Evolutionary conservation across 1,140 invertebrate genomes (phyloP).

Genomic region (Papilio glaucus): DNA sequence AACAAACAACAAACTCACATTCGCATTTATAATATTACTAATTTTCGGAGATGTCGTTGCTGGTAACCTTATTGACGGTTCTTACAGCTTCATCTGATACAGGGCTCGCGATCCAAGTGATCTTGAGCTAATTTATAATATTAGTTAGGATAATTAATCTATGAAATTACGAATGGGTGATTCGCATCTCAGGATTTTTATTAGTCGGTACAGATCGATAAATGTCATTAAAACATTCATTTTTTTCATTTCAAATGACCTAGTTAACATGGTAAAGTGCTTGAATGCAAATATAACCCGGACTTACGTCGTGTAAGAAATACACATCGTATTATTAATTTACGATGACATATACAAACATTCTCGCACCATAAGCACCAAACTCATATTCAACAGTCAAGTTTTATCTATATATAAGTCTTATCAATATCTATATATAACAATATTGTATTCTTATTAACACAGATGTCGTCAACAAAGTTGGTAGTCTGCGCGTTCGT

Average conservation of each 20-base stretch:
- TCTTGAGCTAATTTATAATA: too few relatives aligned
- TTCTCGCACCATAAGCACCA: background rate
- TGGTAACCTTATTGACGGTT: too few relatives aligned
- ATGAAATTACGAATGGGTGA: background rate
- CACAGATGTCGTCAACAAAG: slow-evolving; percentile 69
- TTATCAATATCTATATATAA: background rate
- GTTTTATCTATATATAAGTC: background rate
- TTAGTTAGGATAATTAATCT: too few relatives aligned
- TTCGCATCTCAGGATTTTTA: background rate
- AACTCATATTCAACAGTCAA: background rate
- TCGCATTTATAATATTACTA: too few relatives aligned
- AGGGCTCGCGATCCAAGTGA: too few relatives aligned
- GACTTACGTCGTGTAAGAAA: background rate
- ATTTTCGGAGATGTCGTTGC: too few relatives aligned
- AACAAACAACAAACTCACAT: too few relatives aligned
- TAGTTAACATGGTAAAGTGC: background rate
- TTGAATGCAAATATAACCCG: background rate
- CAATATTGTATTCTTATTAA: slow-evolving; percentile 37
- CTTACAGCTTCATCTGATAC: too few relatives aligned
- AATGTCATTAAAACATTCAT: background rate
- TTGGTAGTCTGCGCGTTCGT: slow-evolving; percentile 61
- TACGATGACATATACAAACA: background rate
- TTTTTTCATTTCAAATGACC: background rate
- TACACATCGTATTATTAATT: slow-evolving; percentile 5
- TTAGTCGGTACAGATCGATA: background rate